Evolutionary conservation across 2,113 vertebrate genomes (phyloP).

Genomic region (Erinaceus europaeus): DNA sequence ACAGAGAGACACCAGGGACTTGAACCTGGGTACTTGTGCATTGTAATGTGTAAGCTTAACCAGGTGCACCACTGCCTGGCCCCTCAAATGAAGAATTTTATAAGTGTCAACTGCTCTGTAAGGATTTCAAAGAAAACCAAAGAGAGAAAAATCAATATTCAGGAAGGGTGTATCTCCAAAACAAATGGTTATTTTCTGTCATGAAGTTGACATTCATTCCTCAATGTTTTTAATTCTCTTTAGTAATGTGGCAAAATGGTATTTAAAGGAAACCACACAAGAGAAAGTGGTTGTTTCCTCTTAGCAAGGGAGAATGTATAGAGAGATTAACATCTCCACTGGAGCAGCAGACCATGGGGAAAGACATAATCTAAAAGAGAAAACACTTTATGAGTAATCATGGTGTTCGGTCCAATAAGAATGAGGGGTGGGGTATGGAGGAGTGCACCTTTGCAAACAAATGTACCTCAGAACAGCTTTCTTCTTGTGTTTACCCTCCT

Average conservation of each 20-base stretch:
- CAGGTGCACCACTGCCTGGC: too few species aligned
- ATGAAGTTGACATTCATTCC: background rate
- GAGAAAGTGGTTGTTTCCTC: background rate
- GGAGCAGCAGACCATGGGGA: background rate
- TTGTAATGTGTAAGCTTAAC: too few species aligned
- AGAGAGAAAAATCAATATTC: background rate
- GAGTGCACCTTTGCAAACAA: background rate
- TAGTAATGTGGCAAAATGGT: background rate
- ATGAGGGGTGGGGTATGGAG: too few species aligned
- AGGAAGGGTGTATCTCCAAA: background rate
- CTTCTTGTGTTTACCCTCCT: background rate
- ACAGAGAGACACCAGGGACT: too few species aligned
- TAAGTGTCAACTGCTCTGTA: background rate
- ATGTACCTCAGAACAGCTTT: background rate
- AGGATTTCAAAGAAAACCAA: constrained; percentile 7
- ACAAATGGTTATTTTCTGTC: background rate
- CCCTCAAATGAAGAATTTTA: background rate
- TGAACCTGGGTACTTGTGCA: too few species aligned
- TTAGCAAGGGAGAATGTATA: background rate
- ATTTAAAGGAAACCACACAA: background rate
- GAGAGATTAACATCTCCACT: background rate
- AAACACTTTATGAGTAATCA: too few species aligned
- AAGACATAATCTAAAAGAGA: too few species aligned
- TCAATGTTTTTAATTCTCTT: background rate
- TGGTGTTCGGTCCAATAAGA: too few species aligned